These are phyloP conservation scores for Baryphthengus martii DNA, from an alignment of 2,113 vertebrate species.

Conservation along the genomic window DNA sequence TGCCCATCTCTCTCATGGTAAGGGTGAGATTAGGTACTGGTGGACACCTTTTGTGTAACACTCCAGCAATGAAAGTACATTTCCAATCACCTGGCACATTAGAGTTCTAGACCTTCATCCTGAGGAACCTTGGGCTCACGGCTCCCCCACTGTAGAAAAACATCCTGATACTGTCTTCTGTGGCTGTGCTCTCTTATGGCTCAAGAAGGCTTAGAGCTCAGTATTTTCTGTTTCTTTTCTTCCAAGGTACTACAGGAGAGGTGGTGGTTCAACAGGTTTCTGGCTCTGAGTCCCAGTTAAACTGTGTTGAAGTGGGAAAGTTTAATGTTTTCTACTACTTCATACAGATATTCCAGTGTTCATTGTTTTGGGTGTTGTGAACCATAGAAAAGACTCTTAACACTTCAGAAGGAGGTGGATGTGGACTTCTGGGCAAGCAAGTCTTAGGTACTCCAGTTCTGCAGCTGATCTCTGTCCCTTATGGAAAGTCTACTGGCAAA, in stretches of 20 bases:
- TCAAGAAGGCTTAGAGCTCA: background rate
- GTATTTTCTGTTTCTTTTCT: background rate
- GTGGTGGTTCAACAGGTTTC: background rate
- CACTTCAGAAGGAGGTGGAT: background rate
- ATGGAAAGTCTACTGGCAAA: background rate
- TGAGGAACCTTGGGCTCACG: rapidly evolving
- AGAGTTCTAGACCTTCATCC: background rate
- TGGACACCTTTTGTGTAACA: background rate
- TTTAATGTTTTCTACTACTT: background rate
- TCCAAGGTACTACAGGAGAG: background rate
- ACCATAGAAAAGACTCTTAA: background rate
- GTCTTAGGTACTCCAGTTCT: background rate
- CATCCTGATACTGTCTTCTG: background rate
- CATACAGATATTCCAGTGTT: background rate
- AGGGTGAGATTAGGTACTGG: background rate
- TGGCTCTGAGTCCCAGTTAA: background rate
- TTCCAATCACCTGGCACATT: background rate
- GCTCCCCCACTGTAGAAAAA: rapidly evolving
- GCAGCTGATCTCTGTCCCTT: background rate
- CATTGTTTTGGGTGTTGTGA: background rate
- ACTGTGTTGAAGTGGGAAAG: background rate
- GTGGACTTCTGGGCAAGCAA: background rate
- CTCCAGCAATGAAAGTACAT: background rate
- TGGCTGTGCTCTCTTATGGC: background rate
- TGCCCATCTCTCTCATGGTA: background rate